Conservation (phyloP, 1,140 invertebrate genomes). For the Drosophila biarmipes region DNA sequence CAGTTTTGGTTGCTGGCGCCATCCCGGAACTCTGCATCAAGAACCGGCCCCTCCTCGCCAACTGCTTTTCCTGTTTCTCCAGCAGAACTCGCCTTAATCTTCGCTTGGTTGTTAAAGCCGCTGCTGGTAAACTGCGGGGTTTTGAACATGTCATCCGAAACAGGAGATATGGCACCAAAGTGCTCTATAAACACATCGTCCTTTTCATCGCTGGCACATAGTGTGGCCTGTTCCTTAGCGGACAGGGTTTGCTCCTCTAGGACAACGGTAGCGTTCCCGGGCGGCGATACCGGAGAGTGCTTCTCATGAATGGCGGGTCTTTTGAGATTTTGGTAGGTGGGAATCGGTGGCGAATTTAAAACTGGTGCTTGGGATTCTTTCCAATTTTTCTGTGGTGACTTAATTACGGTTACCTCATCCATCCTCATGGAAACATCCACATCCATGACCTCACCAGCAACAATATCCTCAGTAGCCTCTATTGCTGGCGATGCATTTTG, state of each 20-base stretch:
- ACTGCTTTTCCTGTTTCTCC: not conserved
- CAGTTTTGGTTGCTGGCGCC: slow-evolving; percentile 51
- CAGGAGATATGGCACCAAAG: slow-evolving; percentile 66
- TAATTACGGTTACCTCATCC: not conserved
- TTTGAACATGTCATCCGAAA: slow-evolving; percentile 67
- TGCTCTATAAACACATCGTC: slow-evolving; percentile 72
- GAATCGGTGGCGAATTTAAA: slow-evolving; percentile 30
- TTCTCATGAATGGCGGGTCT: slow-evolving; percentile 51
- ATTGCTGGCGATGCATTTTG: slow-evolving; percentile 29
- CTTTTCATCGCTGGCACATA: slow-evolving; percentile 72
- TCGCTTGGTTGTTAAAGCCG: slow-evolving; percentile 38
- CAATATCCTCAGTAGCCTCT: slow-evolving; percentile 57
- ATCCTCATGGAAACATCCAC: slow-evolving; percentile 51
- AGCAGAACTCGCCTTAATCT: slow-evolving; percentile 17
- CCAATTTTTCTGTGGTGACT: not conserved
- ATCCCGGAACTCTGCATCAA: slow-evolving; percentile 56
- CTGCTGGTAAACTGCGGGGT: slow-evolving; percentile 53
- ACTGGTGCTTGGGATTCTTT: not conserved
- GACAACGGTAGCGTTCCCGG: slow-evolving; percentile 38
- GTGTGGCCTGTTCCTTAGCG: slow-evolving; percentile 70
- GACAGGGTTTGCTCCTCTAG: slow-evolving; percentile 65
- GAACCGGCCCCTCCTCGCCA: slow-evolving; percentile 16
- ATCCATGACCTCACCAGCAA: slow-evolving; percentile 52
- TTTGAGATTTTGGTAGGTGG: slow-evolving; percentile 30
- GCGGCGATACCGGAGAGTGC: not conserved